phyloP scores from a whole-genome alignment of 2,888 invertebrate species.

The Aphelenchoides bicaudatus region DNA sequence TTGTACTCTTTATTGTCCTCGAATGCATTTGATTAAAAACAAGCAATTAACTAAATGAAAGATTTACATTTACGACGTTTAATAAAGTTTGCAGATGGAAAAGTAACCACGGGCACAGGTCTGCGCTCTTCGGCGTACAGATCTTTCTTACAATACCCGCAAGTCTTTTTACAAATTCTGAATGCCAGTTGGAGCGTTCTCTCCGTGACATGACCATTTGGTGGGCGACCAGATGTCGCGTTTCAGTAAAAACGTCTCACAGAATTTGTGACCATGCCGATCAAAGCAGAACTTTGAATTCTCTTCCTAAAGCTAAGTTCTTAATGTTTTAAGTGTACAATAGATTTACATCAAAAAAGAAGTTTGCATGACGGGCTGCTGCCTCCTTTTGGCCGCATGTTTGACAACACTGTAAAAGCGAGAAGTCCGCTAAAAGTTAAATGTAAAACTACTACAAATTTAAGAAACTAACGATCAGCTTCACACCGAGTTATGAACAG shows the following conservation, averaged over 20 bases:
- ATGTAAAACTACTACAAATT: background rate
- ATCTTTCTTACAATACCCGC: slow-evolving; percentile 49
- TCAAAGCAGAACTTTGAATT: slow-evolving; percentile 48
- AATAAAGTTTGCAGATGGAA: background rate
- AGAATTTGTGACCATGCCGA: slow-evolving; percentile 46
- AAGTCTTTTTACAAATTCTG: slow-evolving; percentile 52
- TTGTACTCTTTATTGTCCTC: no score
- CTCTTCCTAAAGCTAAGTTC: slow-evolving; percentile 29
- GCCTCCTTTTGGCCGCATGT: slow-evolving; percentile 49
- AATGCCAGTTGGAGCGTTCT: slow-evolving; percentile 48
- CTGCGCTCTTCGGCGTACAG: slow-evolving; percentile 35
- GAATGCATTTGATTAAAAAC: background rate
- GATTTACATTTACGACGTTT: background rate
- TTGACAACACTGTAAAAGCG: slow-evolving; percentile 51
- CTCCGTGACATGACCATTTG: slow-evolving; percentile 49
- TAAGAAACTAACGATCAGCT: slow-evolving; percentile 23
- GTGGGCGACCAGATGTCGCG: slow-evolving; percentile 38
- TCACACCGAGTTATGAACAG: slow-evolving; percentile 43
- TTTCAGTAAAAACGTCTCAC: slow-evolving; percentile 43
- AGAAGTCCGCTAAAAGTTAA: slow-evolving; percentile 36
- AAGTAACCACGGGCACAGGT: slow-evolving; percentile 5
- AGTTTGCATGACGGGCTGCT: slow-evolving; percentile 43
- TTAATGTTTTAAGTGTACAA: background rate
- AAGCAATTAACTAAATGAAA: slow-evolving; percentile 2
- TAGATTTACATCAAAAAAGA: slow-evolving; percentile 43